Evolutionary conservation across 2,113 vertebrate species (phyloP), one percentile per base, ranked within the genome.

Genomic region (Vanacampus margaritifer): DNA sequence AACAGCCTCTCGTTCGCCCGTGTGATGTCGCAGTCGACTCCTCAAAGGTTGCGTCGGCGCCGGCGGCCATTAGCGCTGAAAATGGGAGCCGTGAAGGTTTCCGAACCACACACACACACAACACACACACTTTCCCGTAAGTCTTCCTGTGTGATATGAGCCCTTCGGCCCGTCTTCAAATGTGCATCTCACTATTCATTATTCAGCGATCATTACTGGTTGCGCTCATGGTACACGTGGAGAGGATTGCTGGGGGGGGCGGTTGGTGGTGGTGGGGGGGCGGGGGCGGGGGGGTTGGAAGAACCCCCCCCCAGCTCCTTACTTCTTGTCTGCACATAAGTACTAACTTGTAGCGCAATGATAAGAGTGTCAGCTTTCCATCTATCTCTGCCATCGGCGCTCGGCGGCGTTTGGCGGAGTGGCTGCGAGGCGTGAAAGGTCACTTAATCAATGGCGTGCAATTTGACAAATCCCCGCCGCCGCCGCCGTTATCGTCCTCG

Each of bases 391-490:
- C 86, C 73, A 90, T 92, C 89, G 86, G 68, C 82, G 87, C 86
- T n/a, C 91, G 90, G 91, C 80, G 75, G 79, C 88, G 73, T 80
- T 89, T 89, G 89, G 90, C 80, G 85, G 85, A 91, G 88, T 89
- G 91, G 83, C 89, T 89, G 66, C 80, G 78, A 87, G 89, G 84
- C 84, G 90, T 86, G 81, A 93, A 92, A 92, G 92, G 91, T 92
- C 91, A 92, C 84, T 89, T 92, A 91, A 92, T 92, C 92, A 90
- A 92, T 92, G 90, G 86, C 64, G 69, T 86, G 87, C 90, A 91
- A 93, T 93, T 93, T 93, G 90, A 92, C 90, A 91, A 93, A 92
- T 92, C 91, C 90, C 88, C 60, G 16, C 54, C 88, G 89, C 54
- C 88, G 89, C 67, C 73, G 91, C 87, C 91, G 89, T 90, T 91